Base-by-base conservation (phyloP, 92 coral and sea anemone species). In the Zoanthus solanderi region DNA sequence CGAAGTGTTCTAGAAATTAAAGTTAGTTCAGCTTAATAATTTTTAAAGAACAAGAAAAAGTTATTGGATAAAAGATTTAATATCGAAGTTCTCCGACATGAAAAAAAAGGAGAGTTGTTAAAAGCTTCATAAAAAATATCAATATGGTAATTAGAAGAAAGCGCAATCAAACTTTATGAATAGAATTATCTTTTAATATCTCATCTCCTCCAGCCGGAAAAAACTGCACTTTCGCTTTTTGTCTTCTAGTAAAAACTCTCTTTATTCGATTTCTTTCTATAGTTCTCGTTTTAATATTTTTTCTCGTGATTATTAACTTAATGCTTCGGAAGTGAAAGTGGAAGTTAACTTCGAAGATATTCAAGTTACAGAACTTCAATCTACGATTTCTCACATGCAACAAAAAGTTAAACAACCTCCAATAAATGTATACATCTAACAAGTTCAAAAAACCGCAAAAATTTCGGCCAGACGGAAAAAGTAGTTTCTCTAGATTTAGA, bases 131-230 rank as follows among this genome's bases (percentile, higher is more conserved):
- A 44, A 81, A 48, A 52, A 81, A 81, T 81, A 81, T 81, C 50
- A 66, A 81, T 81, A 81, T 81, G 85, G 75, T 65, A 81, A 81
- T 81, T 29, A 67, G 45, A 23, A 31, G n/a, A 37, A 42, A 34
- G 66, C 34, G 75, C 65, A 79, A 60, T 79, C 84, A 61, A 79
- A 79, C 72, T 79, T 79, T 79, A 54, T 9, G 37, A 60, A 61
- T 58, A 29, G 37, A 79, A 9, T 15, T 50, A 1, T 61, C 17
- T 60, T 60, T 78, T 79, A 34, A 63, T 63, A 63, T 63, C 28
- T 63, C 30, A 17, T 63, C 30, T 23, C 28, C 69, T 32, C 2
- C 66, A 13, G 17, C 60, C 30, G 31, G 11, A 34, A 79, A 15
- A n/a, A 15, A 8, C 9, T 16, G 57, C 66, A 6, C 28, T 52